Evolutionary conservation across 2,113 vertebrate genomes (phyloP).

Genomic region (Syngnathoides biaculeatus): DNA sequence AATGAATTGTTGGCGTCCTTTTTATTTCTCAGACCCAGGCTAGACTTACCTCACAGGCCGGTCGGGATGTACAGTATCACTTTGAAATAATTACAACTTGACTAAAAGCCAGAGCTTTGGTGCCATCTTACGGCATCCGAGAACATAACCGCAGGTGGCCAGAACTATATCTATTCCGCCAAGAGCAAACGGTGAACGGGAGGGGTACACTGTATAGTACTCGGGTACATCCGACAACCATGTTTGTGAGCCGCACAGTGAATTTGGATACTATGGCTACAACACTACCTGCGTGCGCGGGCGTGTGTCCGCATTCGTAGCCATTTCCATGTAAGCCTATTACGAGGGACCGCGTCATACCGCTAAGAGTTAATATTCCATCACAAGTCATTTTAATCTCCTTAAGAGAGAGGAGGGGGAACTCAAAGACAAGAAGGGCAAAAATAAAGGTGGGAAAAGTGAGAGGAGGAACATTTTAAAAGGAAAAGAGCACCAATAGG

Average conservation of each 20-base stretch:
- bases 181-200: too few relatives aligned
- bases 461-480: constrained; percentile 9
- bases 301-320: not conserved
- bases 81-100: too few relatives aligned
- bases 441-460: not conserved
- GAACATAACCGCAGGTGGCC: too few relatives aligned
- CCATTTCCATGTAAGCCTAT: constrained; percentile 47
- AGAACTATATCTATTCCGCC: too few relatives aligned
- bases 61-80: too few relatives aligned
- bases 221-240: constrained; percentile 18
- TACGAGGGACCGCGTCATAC: constrained; percentile 41
- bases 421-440: constrained; percentile 18
- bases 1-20: too few relatives aligned
- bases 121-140: too few relatives aligned
- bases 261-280: constrained; percentile 1
- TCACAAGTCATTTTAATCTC: constrained; percentile 70
- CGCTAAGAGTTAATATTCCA: constrained; percentile 61
- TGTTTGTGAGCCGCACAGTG: constrained; percentile 25
- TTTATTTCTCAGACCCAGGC: too few relatives aligned
- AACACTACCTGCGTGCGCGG: not conserved
- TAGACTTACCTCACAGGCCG: too few relatives aligned
- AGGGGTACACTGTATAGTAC: not conserved
- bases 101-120: too few relatives aligned
- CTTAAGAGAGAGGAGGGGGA: constrained; percentile 37
- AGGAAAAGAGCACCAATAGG: constrained; percentile 4